Evolutionary conservation across 2,113 vertebrate genomes (phyloP), one percentile per base, ranked within the genome.

Genomic region (Sus scrofa): DNA sequence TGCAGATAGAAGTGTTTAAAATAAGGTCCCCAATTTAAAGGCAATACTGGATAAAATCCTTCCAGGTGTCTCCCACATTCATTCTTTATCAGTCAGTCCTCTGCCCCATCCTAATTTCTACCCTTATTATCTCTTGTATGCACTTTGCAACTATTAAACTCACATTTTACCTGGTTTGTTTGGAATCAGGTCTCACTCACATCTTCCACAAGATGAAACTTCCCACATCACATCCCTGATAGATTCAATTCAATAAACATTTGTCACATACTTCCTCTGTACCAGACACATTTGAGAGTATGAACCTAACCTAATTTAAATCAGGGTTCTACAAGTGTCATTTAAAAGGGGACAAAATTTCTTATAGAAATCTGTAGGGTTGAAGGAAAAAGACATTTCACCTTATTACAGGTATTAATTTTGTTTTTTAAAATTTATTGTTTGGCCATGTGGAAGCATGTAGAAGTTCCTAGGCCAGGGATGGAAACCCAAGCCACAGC

Each of bases 301-400:
- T 58, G 16, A 78, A 65, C 34, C 65, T 71, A 81, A 56, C 39
- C 73, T 86, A 50, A 83, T 86, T 88, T 63, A 90, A 91, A 77
- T 71, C 54, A 14, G 18, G 7, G 0, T 58, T 88, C 34, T 65
- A 19, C 3, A n/a, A 22, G 54, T 63, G 6, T 30, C 37, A 20
- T 79, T 60, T 39, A 65, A 94, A 65, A 22, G 71, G n/a, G 39
- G 34, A 56, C 4, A n/a, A 11, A 92, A 24, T 52, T 30, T 95
- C 27, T n/a, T n/a, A 34, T 10, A 37, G 52, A n/a, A n/a, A n/a
- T n/a, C n/a, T n/a, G n/a, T n/a, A 82, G 44, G 56, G 67, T 77
- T 77, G 68, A 74, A 90, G 63, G 58, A 58, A 24, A 85, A 30
- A 82, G 32, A 71, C 22, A 71, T 39, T 50, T 52, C 24, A 56